Evolutionary conservation across 2,888 invertebrate genomes (phyloP).

Genomic region (Trypoxylon attenuatum): DNA sequence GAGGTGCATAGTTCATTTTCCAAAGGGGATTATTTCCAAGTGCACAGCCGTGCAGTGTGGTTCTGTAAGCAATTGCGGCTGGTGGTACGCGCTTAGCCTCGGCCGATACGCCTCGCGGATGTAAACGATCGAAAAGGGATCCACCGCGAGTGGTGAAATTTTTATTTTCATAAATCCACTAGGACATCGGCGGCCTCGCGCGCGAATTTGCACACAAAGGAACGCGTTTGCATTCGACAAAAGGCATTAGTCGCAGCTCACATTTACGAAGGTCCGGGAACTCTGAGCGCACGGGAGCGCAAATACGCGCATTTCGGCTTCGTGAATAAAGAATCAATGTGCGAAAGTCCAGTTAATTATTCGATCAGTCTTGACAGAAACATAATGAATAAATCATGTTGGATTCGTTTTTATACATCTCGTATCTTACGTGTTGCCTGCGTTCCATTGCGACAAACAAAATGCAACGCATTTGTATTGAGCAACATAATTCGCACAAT

Average conservation of each 20-base stretch:
- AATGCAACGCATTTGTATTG: too few species aligned
- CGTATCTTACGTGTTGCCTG: too few species aligned
- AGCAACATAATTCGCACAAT: too few species aligned
- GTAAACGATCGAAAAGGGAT: constrained; percentile 21
- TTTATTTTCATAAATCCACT: constrained; percentile 43
- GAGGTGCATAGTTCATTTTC: constrained; percentile 8
- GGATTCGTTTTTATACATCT: too few species aligned
- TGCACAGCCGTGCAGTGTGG: not conserved
- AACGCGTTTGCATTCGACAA: constrained; percentile 37
- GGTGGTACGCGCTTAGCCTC: too few species aligned
- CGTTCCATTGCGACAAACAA: too few species aligned
- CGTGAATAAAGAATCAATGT: too few species aligned
- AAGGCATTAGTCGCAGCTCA: constrained; percentile 31
- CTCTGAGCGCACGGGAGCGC: constrained; percentile 17
- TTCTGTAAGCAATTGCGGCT: too few species aligned
- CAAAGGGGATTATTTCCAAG: constrained; percentile 14
- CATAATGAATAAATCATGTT: too few species aligned
- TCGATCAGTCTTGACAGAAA: too few species aligned
- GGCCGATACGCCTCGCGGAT: not conserved
- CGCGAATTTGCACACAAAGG: constrained; percentile 56
- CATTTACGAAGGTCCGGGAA: constrained; percentile 38
- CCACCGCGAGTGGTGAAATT: constrained; percentile 21
- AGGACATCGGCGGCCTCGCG: constrained; percentile 25
- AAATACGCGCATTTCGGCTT: constrained; percentile 33
- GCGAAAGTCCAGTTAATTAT: too few species aligned